A percentile compares a stretch with the other conserved stretches of the same genome.
phyloP scores from a whole-genome alignment of 2,797 vertebrate genomes.

The Chrysolophus pictus region DNA sequence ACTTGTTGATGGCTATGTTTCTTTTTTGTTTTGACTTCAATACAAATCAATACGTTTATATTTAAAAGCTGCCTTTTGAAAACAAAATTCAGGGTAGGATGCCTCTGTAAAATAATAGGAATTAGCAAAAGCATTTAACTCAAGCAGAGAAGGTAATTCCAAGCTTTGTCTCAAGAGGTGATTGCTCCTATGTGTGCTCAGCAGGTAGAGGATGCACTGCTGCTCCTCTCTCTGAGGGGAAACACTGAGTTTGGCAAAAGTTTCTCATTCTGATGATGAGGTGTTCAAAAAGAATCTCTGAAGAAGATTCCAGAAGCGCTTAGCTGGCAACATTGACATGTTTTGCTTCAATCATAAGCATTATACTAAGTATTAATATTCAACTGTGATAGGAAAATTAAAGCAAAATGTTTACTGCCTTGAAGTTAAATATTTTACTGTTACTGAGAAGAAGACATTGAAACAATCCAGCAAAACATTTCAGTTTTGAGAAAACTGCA shows the following conservation, averaged over 20 bases:
- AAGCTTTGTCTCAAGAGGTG: not conserved
- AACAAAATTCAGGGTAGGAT: not conserved
- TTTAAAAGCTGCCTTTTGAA: not conserved
- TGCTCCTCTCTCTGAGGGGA: not conserved
- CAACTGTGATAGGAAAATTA: not conserved
- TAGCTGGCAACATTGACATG: not conserved
- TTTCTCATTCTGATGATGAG: not conserved
- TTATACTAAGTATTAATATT: not conserved
- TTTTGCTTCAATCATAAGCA: not conserved
- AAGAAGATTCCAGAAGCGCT: not conserved
- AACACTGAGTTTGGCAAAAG: not conserved
- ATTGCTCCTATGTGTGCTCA: not conserved
- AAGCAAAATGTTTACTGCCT: not conserved
- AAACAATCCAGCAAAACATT: not conserved
- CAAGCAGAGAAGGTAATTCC: not conserved
- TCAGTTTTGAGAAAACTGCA: constrained; percentile 26
- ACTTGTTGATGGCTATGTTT: not conserved
- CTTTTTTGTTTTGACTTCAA: not conserved
- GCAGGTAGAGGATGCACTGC: not conserved
- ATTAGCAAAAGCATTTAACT: not conserved
- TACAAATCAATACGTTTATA: not conserved
- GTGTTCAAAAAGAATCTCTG: not conserved
- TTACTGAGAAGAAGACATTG: not conserved
- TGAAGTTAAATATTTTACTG: constrained; percentile 39
- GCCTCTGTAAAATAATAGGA: not conserved